These are phyloP conservation scores for Hippoglossus hippoglossus DNA, from an alignment of 2,797 vertebrate genomes.

Conservation along the genomic window DNA sequence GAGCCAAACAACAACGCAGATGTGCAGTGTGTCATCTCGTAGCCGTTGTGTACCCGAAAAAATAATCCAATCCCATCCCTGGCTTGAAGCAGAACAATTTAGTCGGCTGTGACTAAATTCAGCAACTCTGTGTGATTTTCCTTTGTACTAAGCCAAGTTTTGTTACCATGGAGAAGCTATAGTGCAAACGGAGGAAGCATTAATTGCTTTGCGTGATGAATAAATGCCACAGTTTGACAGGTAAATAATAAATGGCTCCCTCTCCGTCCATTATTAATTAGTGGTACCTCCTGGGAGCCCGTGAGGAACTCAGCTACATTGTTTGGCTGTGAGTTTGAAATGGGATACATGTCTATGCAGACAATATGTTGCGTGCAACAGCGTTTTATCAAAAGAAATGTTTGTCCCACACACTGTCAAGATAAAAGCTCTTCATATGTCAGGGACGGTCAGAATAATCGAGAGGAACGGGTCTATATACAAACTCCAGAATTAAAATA, in stretches of 20 bases:
- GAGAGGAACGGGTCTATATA: slow-evolving; percentile 66
- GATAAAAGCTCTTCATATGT: slow-evolving; percentile 61
- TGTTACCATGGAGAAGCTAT: slow-evolving; percentile 20
- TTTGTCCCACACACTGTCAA: slow-evolving; percentile 29
- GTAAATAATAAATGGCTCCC: slow-evolving; percentile 54
- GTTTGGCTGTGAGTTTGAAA: slow-evolving; percentile 18
- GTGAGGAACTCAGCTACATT: slow-evolving; percentile 10
- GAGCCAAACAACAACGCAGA: neutral
- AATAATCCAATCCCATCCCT: slow-evolving; percentile 3
- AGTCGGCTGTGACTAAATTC: slow-evolving; percentile 36
- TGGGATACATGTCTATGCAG: slow-evolving; percentile 20
- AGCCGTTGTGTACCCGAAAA: neutral
- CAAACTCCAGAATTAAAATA: slow-evolving; percentile 71
- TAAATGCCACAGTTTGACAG: slow-evolving; percentile 43
- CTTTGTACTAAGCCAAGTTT: slow-evolving; percentile 26
- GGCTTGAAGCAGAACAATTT: slow-evolving; percentile 30
- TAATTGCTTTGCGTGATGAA: slow-evolving; percentile 55
- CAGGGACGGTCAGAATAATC: slow-evolving; percentile 62
- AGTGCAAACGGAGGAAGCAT: slow-evolving; percentile 31
- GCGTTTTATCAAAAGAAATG: slow-evolving; percentile 29
- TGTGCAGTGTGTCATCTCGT: slow-evolving; percentile 1
- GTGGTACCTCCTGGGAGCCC: slow-evolving; percentile 20
- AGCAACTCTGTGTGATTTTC: slow-evolving; percentile 20
- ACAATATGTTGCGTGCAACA: slow-evolving; percentile 25
- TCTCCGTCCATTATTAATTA: slow-evolving; percentile 47